Conservation (phyloP, 1,140 invertebrate genomes). For the Melipona quadrifasciata region DNA sequence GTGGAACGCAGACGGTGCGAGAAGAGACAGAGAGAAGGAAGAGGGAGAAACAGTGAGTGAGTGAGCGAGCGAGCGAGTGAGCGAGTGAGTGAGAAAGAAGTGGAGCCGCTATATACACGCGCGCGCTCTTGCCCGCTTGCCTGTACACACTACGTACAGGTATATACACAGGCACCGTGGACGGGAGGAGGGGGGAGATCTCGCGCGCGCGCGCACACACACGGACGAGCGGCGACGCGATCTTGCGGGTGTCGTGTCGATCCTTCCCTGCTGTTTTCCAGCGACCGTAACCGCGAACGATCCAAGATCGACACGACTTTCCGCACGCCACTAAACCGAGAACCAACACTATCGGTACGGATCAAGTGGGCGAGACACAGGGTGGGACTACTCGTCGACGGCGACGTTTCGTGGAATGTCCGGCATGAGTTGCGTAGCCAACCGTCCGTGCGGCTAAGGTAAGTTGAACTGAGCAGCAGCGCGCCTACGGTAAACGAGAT, state of each 20-base stretch:
- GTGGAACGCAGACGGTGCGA: conserved; percentile 26
- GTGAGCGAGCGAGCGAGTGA: conserved; percentile 6
- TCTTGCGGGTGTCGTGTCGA: conserved; percentile 31
- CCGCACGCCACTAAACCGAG: background rate
- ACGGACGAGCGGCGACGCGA: conserved; percentile 34
- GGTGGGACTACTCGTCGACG: background rate
- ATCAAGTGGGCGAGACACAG: background rate
- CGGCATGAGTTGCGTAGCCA: conserved; percentile 35
- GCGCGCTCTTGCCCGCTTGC: conserved; percentile 7
- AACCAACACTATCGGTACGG: background rate
- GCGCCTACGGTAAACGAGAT: conserved; percentile 79
- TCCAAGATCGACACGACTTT: conserved; percentile 24
- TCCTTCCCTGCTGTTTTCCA: conserved; percentile 17
- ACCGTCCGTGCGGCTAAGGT: conserved; percentile 75
- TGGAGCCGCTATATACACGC: conserved; percentile 35
- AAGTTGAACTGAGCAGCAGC: conserved; percentile 78
- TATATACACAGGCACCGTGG: conserved; percentile 26
- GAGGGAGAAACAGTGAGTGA: conserved; percentile 32
- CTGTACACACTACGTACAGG: conserved; percentile 28
- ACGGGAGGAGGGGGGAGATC: background rate
- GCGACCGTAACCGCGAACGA: conserved; percentile 16
- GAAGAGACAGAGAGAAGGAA: background rate
- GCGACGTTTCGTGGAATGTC: conserved; percentile 28
- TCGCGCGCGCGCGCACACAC: conserved; percentile 22
- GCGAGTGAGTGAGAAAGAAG: conserved; percentile 34